phyloP scores from a whole-genome alignment of 2,888 invertebrate genomes.

The Cataglyphis livida region DNA sequence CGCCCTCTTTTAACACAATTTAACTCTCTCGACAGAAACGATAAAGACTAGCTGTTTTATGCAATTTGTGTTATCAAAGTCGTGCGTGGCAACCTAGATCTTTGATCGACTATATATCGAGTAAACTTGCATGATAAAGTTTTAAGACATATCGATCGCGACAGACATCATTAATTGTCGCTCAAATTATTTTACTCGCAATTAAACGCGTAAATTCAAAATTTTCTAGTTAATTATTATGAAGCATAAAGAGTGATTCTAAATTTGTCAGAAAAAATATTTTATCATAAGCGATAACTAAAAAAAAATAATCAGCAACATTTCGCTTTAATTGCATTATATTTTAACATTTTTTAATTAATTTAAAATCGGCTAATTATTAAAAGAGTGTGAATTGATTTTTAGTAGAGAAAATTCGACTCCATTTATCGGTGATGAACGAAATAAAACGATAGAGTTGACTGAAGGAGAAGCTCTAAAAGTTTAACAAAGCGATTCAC shows the following conservation, averaged over 20 bases:
- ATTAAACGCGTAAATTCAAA: conserved; percentile 1
- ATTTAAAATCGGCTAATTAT: conserved; percentile 18
- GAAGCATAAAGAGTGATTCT: not conserved
- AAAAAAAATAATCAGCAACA: not conserved
- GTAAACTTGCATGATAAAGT: not conserved
- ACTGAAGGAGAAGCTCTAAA: conserved; percentile 12
- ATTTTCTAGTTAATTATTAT: not conserved
- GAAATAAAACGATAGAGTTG: conserved; percentile 1
- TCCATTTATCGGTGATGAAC: not conserved
- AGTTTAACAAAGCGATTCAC: conserved; percentile 8
- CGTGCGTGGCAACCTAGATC: not conserved
- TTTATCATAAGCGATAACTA: not conserved
- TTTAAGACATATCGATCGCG: not conserved
- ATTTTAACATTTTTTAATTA: not conserved
- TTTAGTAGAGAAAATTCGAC: not conserved
- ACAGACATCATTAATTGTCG: not conserved
- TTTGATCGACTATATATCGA: not conserved
- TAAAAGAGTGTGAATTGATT: not conserved
- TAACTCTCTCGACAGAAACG: not conserved
- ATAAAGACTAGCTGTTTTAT: conserved; percentile 26
- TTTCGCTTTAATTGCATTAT: not conserved
- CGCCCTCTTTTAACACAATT: conserved; percentile 34
- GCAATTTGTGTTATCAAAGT: conserved; percentile 14
- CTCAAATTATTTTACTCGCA: not conserved
- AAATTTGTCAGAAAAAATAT: not conserved